phyloP scores from a whole-genome alignment of 2,888 invertebrate genomes.

The Eupeodes luniger region DNA sequence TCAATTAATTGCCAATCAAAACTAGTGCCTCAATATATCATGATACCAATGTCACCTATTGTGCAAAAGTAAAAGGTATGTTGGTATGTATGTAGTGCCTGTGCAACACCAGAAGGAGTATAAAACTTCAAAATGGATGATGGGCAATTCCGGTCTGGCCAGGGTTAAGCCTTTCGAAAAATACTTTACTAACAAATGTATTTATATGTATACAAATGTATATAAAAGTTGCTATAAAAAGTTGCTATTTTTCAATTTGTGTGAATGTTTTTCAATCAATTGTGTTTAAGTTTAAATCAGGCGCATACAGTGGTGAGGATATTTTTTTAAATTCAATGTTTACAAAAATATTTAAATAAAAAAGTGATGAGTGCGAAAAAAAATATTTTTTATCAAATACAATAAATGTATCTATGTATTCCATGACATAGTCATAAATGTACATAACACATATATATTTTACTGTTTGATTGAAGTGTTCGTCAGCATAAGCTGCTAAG shows the following conservation, averaged over 20 bases:
- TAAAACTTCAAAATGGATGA: slow-evolving; percentile 29
- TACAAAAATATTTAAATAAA: neutral
- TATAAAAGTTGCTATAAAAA: neutral
- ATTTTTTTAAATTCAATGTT: neutral
- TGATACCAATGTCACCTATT: slow-evolving; percentile 56
- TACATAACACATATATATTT: neutral
- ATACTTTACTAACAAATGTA: neutral
- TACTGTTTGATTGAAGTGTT: neutral
- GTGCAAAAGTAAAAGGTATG: neutral
- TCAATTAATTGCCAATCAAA: slow-evolving; percentile 75
- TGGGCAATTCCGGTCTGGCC: slow-evolving; percentile 33
- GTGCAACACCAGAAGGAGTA: neutral
- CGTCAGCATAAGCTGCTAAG: slow-evolving; percentile 7
- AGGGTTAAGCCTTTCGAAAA: slow-evolving; percentile 24
- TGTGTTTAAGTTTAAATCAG: slow-evolving; percentile 7
- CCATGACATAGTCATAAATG: neutral
- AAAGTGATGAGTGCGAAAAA: neutral
- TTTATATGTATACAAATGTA: neutral
- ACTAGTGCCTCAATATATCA: slow-evolving; percentile 68
- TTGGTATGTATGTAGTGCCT: neutral
- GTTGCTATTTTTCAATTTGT: slow-evolving; percentile 40
- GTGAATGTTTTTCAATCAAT: slow-evolving; percentile 31
- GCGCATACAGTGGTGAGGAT: neutral
- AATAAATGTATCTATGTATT: too few relatives aligned
- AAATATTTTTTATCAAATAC: too few relatives aligned